These are phyloP conservation scores for Callopanchax toddi DNA, from an alignment of 2,113 vertebrate genomes.

Conservation along the genomic window DNA sequence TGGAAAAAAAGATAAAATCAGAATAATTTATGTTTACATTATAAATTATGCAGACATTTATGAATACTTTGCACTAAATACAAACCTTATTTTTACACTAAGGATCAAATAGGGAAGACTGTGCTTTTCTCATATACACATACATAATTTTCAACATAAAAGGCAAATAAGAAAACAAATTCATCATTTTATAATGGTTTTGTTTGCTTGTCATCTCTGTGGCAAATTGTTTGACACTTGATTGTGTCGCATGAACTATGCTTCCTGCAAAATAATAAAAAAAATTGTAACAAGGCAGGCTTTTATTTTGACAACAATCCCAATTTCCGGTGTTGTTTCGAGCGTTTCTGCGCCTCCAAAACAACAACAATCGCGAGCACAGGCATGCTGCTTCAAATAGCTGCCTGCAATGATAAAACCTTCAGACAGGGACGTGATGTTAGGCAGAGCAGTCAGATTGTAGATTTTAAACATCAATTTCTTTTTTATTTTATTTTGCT, in stretches of 20 bases:
- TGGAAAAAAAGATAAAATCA: no score
- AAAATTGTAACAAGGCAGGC: background rate
- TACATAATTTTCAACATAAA: no score
- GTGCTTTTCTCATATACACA: no score
- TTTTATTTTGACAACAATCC: conserved; percentile 49
- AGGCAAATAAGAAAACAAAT: no score
- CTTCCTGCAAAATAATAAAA: background rate
- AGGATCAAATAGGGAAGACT: no score
- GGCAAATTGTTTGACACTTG: background rate
- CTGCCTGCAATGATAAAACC: conserved; percentile 10
- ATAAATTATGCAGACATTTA: no score
- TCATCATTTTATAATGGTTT: no score
- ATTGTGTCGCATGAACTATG: background rate
- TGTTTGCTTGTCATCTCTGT: background rate
- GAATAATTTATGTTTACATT: no score
- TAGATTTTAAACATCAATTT: background rate
- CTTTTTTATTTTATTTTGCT: no score
- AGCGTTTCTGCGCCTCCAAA: background rate
- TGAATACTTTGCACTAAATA: no score
- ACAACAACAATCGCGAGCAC: conserved; percentile 30
- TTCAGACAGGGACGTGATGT: conserved; percentile 6
- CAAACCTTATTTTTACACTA: no score
- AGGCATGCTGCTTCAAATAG: conserved; percentile 29
- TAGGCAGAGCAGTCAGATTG: background rate
- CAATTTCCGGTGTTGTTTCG: background rate